Evolutionary conservation across 92 coral and sea anemone species (phyloP).

Genomic region (Galaxea fascicularis): DNA sequence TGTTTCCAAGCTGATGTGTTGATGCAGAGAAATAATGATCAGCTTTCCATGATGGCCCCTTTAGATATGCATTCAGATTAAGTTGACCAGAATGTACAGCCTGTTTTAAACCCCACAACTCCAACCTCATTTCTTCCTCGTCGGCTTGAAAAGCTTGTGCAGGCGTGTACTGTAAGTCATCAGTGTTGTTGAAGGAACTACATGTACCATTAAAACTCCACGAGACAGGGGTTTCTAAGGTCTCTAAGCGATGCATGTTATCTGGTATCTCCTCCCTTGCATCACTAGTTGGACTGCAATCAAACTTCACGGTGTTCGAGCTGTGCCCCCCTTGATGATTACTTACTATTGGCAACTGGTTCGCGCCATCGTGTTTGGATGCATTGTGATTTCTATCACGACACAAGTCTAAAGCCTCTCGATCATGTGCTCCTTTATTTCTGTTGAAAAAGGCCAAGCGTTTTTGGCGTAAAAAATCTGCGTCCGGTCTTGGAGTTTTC

Average conservation of each 20-base stretch:
- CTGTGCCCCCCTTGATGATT: background rate
- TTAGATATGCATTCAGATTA: slow-evolving; percentile 64
- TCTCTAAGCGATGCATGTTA: slow-evolving; percentile 2
- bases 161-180: background rate
- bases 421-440: background rate
- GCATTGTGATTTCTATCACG: slow-evolving; percentile 11
- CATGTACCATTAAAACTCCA: background rate
- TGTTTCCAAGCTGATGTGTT: background rate
- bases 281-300: background rate
- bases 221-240: slow-evolving; percentile 15
- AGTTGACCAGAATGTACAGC: slow-evolving; percentile 82
- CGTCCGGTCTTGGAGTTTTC: slow-evolving; percentile 63
- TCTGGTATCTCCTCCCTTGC: background rate
- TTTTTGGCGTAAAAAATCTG: slow-evolving; percentile 77
- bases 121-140: slow-evolving; percentile 77
- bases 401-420: background rate
- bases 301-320: background rate
- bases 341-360: background rate
- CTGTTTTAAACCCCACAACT: slow-evolving; percentile 87
- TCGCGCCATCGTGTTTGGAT: background rate
- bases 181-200: background rate
- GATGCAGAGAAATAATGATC: slow-evolving; percentile 4
- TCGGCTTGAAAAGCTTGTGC: slow-evolving; percentile 14
- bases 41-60: slow-evolving; percentile 19
- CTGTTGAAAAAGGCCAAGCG: slow-evolving; percentile 70